A percentile compares a stretch with the other conserved stretches of the same genome.
phyloP scores from a whole-genome alignment of 2,888 invertebrate species.

The Drosophila engyochracea region DNA sequence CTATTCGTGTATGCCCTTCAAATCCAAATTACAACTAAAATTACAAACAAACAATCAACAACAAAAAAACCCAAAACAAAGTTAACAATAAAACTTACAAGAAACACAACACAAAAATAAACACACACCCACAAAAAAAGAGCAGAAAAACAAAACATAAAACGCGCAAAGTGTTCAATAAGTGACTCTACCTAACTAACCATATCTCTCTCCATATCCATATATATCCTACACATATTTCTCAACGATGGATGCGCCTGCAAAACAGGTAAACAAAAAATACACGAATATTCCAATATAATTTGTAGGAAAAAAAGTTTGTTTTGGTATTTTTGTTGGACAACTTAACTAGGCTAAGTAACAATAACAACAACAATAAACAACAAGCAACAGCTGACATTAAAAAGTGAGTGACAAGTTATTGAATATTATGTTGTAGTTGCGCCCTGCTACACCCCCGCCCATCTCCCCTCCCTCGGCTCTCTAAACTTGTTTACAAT shows the following conservation, averaged over 20 bases:
- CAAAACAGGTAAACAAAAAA: constrained; percentile 73
- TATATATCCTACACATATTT: constrained; percentile 17
- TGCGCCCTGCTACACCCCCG: constrained; percentile 52
- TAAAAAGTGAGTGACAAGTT: constrained; percentile 74
- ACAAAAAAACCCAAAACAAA: constrained; percentile 42
- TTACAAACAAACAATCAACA: constrained; percentile 15
- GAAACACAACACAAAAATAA: constrained; percentile 22
- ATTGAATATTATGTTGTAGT: constrained; percentile 54
- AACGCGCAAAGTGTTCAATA: constrained; percentile 43
- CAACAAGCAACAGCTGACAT: constrained; percentile 16
- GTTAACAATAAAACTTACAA: constrained; percentile 48
- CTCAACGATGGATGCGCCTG: constrained; percentile 76
- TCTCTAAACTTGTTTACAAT: constrained; percentile 71
- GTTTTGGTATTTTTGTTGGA: constrained; percentile 42
- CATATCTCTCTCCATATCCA: constrained; percentile 15
- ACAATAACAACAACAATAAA: constrained; percentile 48
- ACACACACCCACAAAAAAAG: constrained; percentile 45
- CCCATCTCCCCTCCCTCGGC: constrained; percentile 13
- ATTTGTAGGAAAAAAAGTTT: constrained; percentile 56
- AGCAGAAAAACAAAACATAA: constrained; percentile 6
- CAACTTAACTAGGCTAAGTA: constrained; percentile 73
- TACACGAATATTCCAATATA: constrained; percentile 48
- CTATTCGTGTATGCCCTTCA: constrained; percentile 60
- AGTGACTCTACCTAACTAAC: constrained; percentile 28
- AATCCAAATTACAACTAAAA: constrained; percentile 55